Evolutionary conservation across 2,797 vertebrate genomes (phyloP).

Genomic region (Darevskia mixta): DNA sequence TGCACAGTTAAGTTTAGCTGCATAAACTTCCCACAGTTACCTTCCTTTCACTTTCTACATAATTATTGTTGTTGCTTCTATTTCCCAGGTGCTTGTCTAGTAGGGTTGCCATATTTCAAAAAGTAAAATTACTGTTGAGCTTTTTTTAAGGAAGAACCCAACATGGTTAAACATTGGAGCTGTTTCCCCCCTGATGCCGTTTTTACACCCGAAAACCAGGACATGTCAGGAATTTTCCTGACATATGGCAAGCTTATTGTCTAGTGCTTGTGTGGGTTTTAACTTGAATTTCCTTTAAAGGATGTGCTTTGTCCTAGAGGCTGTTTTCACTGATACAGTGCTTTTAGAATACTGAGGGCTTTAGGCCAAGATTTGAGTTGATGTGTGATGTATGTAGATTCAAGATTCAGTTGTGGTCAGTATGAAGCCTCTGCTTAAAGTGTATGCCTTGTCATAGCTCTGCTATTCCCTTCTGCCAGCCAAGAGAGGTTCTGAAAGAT

Average conservation of each 20-base stretch:
- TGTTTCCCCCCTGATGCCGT: too few species aligned
- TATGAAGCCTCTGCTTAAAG: neutral
- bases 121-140: neutral
- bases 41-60: neutral
- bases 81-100: neutral
- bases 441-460: slow-evolving; percentile 22
- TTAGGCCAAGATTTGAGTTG: neutral
- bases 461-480: slow-evolving; percentile 24
- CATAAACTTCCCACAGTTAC: neutral
- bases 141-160: too few species aligned
- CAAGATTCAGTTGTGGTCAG: neutral
- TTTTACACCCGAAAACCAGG: too few species aligned
- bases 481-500: neutral
- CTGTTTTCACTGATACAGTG: slow-evolving; percentile 5
- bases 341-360: slow-evolving; percentile 6
- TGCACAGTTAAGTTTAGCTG: too few species aligned
- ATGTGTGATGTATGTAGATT: neutral
- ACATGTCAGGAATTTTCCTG: too few species aligned
- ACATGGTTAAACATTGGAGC: too few species aligned
- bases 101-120: neutral
- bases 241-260: too few species aligned
- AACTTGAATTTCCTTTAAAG: neutral
- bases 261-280: neutral
- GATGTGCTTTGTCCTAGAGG: neutral
- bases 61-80: neutral